Conservation (phyloP, 2,888 invertebrate genomes). For the Clistopyga incitator region DNA sequence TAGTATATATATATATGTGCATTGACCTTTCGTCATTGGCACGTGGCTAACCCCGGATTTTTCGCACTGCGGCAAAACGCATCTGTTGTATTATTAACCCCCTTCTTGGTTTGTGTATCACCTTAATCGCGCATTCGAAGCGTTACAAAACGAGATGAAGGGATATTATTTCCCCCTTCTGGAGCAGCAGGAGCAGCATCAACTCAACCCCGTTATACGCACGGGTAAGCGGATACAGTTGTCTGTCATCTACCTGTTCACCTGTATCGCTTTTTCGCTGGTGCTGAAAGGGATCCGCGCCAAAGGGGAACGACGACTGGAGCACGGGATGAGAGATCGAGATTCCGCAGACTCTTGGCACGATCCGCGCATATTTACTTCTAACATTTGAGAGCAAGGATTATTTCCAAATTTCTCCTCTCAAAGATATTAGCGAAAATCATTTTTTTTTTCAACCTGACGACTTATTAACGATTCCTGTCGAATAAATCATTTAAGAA, state of each 20-base stretch:
- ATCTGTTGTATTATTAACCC: conserved; percentile 34
- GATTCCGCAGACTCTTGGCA: conserved; percentile 5
- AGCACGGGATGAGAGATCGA: not conserved
- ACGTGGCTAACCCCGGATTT: conserved; percentile 24
- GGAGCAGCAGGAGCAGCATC: conserved; percentile 66
- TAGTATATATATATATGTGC: not conserved
- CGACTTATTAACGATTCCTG: no score
- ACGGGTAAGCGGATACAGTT: conserved; percentile 78
- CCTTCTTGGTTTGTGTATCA: conserved; percentile 38
- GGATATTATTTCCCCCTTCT: conserved; percentile 56
- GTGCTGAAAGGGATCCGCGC: conserved; percentile 54
- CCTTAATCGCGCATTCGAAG: conserved; percentile 39
- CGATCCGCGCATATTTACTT: not conserved
- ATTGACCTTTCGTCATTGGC: conserved; percentile 21
- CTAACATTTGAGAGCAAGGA: not conserved
- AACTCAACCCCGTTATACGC: conserved; percentile 65
- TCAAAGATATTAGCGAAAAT: no score
- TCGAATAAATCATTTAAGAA: no score
- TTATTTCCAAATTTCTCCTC: not conserved
- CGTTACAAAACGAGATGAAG: conserved; percentile 35
- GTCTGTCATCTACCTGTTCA: conserved; percentile 80
- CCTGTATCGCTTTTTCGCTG: conserved; percentile 70
- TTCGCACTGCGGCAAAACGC: conserved; percentile 14
- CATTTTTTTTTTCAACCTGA: no score
- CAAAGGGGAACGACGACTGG: conserved; percentile 30